phyloP scores from a whole-genome alignment of 2,113 vertebrate species.

The Gymnogyps californianus region DNA sequence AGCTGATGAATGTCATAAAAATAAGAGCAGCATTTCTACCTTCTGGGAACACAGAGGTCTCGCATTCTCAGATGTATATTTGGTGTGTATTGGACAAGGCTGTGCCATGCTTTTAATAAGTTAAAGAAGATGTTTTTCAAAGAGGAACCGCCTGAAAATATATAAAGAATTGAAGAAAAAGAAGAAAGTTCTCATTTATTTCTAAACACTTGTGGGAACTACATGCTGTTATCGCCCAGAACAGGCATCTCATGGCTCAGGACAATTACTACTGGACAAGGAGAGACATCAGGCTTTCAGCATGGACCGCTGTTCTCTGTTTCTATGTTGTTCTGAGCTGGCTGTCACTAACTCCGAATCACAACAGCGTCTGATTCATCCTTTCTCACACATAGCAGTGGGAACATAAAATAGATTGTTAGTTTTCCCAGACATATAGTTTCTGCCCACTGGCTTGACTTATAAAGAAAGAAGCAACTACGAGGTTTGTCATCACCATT shows the following conservation, averaged over 20 bases:
- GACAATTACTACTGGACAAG: background rate
- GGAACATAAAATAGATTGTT: background rate
- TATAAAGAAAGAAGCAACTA: background rate
- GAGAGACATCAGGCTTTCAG: fast-evolving
- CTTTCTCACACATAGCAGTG: background rate
- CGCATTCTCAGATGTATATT: fast-evolving
- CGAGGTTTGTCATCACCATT: background rate
- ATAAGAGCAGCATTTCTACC: background rate
- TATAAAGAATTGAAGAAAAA: background rate
- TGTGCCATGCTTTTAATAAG: background rate
- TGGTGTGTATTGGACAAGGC: background rate
- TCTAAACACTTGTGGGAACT: background rate
- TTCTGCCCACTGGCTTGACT: background rate
- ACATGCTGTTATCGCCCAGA: background rate
- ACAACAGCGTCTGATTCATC: background rate
- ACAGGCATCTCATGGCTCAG: background rate
- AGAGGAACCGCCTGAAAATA: background rate
- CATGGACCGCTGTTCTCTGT: fast-evolving
- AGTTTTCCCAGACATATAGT: background rate
- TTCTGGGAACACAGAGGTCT: background rate
- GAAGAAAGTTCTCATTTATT: background rate
- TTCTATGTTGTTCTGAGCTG: background rate
- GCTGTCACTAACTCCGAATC: background rate
- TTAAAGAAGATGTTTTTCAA: background rate
- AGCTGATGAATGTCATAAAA: background rate